Conservation (phyloP, 2,797 vertebrate genomes). For the Chromobotia macracanthus region DNA sequence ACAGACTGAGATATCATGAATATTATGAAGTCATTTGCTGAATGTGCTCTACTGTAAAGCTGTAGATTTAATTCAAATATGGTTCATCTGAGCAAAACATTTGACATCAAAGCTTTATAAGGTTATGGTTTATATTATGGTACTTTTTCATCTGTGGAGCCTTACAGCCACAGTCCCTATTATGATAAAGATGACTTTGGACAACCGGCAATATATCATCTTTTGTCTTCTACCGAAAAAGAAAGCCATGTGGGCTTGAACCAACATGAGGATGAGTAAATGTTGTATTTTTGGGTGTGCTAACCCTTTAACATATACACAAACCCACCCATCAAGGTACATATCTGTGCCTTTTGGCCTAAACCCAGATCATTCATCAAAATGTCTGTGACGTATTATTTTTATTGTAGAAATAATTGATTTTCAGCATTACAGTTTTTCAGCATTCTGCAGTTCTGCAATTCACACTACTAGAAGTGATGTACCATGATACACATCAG, state of each 20-base stretch:
- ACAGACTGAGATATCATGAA: not conserved
- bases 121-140: not conserved
- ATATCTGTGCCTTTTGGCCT: conserved; percentile 4
- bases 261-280: not conserved
- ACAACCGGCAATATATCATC: not conserved
- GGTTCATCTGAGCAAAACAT: not conserved
- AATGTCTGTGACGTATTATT: conserved; percentile 19
- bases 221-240: not conserved
- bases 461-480: not conserved
- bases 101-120: not conserved
- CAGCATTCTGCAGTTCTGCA: not conserved
- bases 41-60: no score
- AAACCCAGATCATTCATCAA: conserved; percentile 37
- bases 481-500: not conserved
- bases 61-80: no score
- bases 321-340: conserved; percentile 10
- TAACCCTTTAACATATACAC: not conserved
- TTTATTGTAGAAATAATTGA: conserved; percentile 26
- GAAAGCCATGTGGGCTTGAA: not conserved
- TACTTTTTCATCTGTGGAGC: not conserved
- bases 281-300: not conserved
- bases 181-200: not conserved
- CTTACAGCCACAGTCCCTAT: not conserved
- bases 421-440: not conserved
- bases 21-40: no score